Evolutionary conservation across 2,113 vertebrate species (phyloP).

Genomic region (Odocoileus hemionus): DNA sequence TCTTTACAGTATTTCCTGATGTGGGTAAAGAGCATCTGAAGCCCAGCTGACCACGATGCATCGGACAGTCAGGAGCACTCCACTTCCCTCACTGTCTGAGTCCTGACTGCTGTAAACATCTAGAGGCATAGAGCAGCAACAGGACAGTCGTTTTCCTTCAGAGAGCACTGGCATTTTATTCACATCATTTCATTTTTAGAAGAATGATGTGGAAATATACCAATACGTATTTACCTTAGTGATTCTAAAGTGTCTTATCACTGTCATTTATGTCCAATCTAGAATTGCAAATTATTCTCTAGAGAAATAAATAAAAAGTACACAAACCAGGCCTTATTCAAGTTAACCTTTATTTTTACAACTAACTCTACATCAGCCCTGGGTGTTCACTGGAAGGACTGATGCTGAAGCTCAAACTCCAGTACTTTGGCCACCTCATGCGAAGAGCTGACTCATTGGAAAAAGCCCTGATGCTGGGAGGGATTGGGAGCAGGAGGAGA

Average conservation of each 20-base stretch:
- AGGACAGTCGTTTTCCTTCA: not conserved
- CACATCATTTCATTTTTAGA: not conserved
- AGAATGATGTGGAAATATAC: not conserved
- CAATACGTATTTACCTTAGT: not conserved
- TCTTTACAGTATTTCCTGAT: not conserved
- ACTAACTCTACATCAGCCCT: not conserved
- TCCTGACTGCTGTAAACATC: not conserved
- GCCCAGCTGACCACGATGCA: not conserved
- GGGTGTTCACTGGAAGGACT: no score
- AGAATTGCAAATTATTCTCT: not conserved
- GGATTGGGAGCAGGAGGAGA: no score
- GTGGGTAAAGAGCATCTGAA: not conserved
- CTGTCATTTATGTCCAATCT: slow-evolving; percentile 6
- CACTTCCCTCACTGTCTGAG: not conserved
- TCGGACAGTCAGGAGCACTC: not conserved
- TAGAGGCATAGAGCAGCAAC: not conserved
- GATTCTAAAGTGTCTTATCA: not conserved
- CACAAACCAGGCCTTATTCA: not conserved
- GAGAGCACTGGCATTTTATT: not conserved
- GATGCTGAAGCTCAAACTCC: no score
- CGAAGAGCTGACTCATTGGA: no score
- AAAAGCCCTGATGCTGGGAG: no score
- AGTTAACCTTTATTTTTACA: not conserved
- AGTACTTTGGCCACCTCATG: no score
- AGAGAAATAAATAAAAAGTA: not conserved